Evolutionary conservation across 2,797 vertebrate genomes (phyloP).

Genomic region (Pseudochirops corinnae): DNA sequence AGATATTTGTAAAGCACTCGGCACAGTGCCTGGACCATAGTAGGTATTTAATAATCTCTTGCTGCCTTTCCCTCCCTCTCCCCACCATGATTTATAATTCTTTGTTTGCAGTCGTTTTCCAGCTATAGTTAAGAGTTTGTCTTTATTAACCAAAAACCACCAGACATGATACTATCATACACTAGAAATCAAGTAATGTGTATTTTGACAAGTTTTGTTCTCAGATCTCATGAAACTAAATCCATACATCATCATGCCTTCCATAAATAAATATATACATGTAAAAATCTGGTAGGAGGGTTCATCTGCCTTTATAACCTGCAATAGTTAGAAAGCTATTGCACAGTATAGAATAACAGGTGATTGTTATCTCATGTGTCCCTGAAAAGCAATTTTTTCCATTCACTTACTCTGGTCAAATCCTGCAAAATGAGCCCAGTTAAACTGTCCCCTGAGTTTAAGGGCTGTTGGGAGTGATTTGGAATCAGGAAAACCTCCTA

Average conservation of each 20-base stretch:
- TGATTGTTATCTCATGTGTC: conserved; percentile 33
- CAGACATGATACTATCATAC: not conserved
- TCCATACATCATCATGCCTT: not conserved
- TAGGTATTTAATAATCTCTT: not conserved
- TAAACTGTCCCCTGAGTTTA: not conserved
- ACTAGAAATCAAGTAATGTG: conserved; percentile 30
- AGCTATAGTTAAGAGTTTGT: conserved; percentile 24
- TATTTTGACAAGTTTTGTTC: conserved; percentile 41
- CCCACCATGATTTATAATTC: conserved; percentile 19
- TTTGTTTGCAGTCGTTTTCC: conserved; percentile 16
- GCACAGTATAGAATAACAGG: conserved; percentile 29
- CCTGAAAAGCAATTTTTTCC: conserved; percentile 32
- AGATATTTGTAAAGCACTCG: not conserved
- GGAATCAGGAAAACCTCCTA: not conserved
- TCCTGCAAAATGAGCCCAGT: not conserved
- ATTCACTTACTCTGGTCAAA: conserved; percentile 28
- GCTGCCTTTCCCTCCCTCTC: not conserved
- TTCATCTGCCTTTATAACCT: conserved; percentile 24
- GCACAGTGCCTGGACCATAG: not conserved
- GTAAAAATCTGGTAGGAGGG: not conserved
- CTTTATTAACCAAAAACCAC: conserved; percentile 14
- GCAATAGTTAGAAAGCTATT: conserved; percentile 41
- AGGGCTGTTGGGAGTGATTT: not conserved
- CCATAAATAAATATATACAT: not conserved
- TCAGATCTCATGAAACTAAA: conserved; percentile 27